Conservation (phyloP, 2,888 invertebrate species). For the Serrognathus titanus region DNA sequence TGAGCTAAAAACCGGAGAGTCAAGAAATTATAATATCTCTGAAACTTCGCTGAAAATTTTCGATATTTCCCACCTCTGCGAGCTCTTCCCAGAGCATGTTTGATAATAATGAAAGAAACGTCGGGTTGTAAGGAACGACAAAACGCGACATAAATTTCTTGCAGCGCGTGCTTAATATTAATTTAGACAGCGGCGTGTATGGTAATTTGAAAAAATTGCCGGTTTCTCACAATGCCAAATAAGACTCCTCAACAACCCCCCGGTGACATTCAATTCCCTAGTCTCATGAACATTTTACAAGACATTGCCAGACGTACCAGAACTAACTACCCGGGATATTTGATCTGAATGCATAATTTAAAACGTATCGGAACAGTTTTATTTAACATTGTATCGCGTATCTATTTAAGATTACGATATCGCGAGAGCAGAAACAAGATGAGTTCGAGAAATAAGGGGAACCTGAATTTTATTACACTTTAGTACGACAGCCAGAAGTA, state of each 20-base stretch:
- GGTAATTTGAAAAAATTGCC: slow-evolving; percentile 9
- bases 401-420: neutral
- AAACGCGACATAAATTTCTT: too few species aligned
- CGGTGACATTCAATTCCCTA: slow-evolving; percentile 30
- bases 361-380: neutral
- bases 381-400: neutral
- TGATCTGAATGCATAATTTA: neutral
- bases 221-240: slow-evolving; percentile 29
- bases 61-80: too few species aligned
- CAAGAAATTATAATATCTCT: slow-evolving; percentile 21
- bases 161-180: neutral
- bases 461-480: slow-evolving; percentile 50
- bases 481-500: slow-evolving; percentile 50
- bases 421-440: slow-evolving; percentile 9
- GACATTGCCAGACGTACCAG: slow-evolving; percentile 7
- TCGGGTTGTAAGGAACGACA: too few species aligned
- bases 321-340: neutral
- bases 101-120: too few species aligned
- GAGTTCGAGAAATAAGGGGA: slow-evolving; percentile 24
- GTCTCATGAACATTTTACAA: slow-evolving; percentile 32
- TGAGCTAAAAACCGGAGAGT: slow-evolving; percentile 27
- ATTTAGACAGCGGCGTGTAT: neutral
- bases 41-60: slow-evolving; percentile 5
- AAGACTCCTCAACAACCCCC: slow-evolving; percentile 33
- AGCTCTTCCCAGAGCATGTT: too few species aligned